phyloP scores from a whole-genome alignment of 2,113 vertebrate species.

The Coreoperca whiteheadi region DNA sequence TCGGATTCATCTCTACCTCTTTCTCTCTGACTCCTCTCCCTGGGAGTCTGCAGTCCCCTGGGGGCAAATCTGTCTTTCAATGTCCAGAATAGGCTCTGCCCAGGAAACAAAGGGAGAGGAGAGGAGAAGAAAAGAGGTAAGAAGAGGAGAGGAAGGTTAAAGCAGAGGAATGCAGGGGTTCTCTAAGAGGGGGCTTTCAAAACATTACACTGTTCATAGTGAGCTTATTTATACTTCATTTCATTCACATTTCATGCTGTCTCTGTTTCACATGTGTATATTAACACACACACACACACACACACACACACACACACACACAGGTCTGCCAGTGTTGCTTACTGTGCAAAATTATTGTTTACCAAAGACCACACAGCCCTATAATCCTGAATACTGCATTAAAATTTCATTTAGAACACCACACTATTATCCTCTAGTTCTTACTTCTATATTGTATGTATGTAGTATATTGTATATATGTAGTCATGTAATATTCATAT shows the following conservation, averaged over 20 bases:
- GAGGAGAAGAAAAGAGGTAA: slow-evolving; percentile 28
- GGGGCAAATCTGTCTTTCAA: slow-evolving; percentile 34
- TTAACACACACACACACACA: background rate
- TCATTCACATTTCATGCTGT: slow-evolving; percentile 55
- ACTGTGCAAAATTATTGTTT: background rate
- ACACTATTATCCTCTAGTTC: background rate
- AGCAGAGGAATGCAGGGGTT: slow-evolving; percentile 73
- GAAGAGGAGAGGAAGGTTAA: slow-evolving; percentile 42
- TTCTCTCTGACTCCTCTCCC: slow-evolving; percentile 17
- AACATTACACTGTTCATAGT: slow-evolving; percentile 74
- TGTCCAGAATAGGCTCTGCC: slow-evolving; percentile 21
- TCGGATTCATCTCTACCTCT: background rate
- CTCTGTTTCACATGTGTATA: slow-evolving; percentile 11
- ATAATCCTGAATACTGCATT: background rate
- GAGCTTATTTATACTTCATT: slow-evolving; percentile 68
- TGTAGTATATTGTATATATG: background rate
- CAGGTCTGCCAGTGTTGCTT: slow-evolving; percentile 13
- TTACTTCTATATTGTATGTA: background rate
- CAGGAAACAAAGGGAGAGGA: slow-evolving; percentile 45
- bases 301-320: background rate
- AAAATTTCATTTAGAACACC: background rate
- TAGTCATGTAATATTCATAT: background rate
- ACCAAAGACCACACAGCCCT: background rate
- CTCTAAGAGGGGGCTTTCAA: slow-evolving; percentile 58
- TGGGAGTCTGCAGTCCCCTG: slow-evolving; percentile 11